Conservation (phyloP, 2,888 invertebrate genomes). For the Brachyptera putata region DNA sequence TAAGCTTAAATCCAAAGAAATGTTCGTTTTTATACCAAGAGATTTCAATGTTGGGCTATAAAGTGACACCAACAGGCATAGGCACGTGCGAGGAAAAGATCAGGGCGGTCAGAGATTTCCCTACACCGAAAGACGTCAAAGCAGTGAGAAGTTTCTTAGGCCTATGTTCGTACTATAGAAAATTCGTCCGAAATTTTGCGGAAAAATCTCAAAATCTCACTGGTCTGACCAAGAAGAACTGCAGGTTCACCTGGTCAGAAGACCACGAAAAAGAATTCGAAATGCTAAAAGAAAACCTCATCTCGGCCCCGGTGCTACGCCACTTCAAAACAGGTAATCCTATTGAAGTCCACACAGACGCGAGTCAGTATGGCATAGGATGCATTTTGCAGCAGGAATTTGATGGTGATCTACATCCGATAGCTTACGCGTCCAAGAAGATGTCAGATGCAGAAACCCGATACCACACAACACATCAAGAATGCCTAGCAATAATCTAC, state of each 20-base stretch:
- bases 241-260: not conserved
- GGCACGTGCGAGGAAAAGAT: not conserved
- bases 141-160: not conserved
- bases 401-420: not conserved
- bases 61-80: not conserved
- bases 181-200: not conserved
- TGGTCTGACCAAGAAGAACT: not conserved
- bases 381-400: too few relatives aligned
- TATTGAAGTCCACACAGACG: not conserved
- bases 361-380: not conserved
- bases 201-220: not conserved
- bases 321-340: not conserved
- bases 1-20: not conserved
- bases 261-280: not conserved
- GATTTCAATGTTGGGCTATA: constrained; percentile 1
- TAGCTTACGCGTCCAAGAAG: not conserved
- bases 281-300: not conserved
- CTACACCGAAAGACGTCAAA: not conserved
- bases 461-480: not conserved
- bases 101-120: not conserved
- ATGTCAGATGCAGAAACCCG: not conserved
- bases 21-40: not conserved
- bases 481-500: not conserved
- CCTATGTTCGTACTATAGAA: not conserved
- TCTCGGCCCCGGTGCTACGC: not conserved